Evolutionary conservation across 2,797 vertebrate species (phyloP), one percentile per base, ranked within the genome.

Genomic region (Harpagifer antarcticus): DNA sequence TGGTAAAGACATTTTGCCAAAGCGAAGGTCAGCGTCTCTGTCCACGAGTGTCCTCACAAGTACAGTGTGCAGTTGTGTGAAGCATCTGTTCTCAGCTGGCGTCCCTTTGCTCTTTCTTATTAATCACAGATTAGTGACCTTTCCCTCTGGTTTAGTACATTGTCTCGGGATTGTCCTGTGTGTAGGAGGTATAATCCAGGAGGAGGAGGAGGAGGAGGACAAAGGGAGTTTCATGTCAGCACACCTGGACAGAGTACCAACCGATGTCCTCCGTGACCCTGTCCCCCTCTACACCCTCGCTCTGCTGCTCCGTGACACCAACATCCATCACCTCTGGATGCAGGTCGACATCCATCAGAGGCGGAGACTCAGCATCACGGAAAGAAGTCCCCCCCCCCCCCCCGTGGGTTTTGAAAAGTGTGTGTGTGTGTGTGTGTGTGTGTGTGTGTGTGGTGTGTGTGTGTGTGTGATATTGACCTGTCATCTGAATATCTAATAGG

Each of bases 121-220:
- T 94, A 92, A 94, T 94, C 94, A 94, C 85, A 89, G 80, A 88
- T 94, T 84, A 92, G 78, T 88, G 89, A 92, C 90, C 90, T 92
- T 94, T 89, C 64, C 74, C 70, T 81, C 82, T 37, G 72, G 86
- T 44, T 45, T 66, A 74, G 70, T 57, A 66, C 60, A 79, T 61
- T 59, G 74, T 82, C 85, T 88, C 59, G 56, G 76, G 72, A 57
- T 70, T 87, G 73, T 80, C 78, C 86, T 13, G 5, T 42, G 68
- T 78, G 85, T 37, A 27, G 54, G 42, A 7, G 15, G 40, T 33
- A 33, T 33, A 33, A 33, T 1, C 33, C 33, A 33, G 33, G 1
- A 8, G 33, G 44, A 27, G 59, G 42, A 7, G 11, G 43, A 17
- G 1, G 19, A 14, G 5, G 4, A 7, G 16, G 37, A 27, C 23